These are phyloP conservation scores for Pterostichus niger DNA, from an alignment of 2,888 invertebrate genomes.

Conservation along the genomic window DNA sequence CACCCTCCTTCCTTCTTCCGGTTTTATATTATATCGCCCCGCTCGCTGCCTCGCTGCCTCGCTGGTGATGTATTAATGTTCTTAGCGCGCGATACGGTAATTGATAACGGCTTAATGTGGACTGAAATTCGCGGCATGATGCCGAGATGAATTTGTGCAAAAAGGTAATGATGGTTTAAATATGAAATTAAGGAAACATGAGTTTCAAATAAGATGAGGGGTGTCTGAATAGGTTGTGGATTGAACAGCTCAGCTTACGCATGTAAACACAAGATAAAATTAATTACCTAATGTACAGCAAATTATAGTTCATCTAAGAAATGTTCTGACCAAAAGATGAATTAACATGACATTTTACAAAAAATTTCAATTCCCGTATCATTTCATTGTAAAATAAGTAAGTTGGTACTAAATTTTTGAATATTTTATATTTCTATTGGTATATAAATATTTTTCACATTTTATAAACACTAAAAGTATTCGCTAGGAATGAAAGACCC, in stretches of 20 bases:
- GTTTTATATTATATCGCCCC: constrained; percentile 32
- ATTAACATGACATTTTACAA: too few species aligned
- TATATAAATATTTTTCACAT: too few species aligned
- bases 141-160: constrained; percentile 6
- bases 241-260: constrained; percentile 5
- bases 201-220: constrained; percentile 6
- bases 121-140: constrained; percentile 39
- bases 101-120: constrained; percentile 54
- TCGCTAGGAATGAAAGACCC: too few species aligned
- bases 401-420: too few species aligned
- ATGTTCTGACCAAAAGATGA: too few species aligned
- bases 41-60: constrained; percentile 10
- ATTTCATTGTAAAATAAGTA: too few species aligned
- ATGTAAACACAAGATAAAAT: constrained; percentile 7
- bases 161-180: constrained; percentile 44
- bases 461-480: too few species aligned
- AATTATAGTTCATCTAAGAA: not conserved
- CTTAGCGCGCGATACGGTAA: constrained; percentile 54
- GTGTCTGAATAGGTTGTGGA: not conserved
- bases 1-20: constrained; percentile 1
- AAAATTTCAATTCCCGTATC: too few species aligned
- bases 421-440: too few species aligned
- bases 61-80: constrained; percentile 60
- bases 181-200: constrained; percentile 53
- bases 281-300: constrained; percentile 22